A percentile compares a stretch with the other conserved stretches of the same genome.
phyloP scores from a whole-genome alignment of 92 coral and sea anemone species.

The Pocillopora grandis region DNA sequence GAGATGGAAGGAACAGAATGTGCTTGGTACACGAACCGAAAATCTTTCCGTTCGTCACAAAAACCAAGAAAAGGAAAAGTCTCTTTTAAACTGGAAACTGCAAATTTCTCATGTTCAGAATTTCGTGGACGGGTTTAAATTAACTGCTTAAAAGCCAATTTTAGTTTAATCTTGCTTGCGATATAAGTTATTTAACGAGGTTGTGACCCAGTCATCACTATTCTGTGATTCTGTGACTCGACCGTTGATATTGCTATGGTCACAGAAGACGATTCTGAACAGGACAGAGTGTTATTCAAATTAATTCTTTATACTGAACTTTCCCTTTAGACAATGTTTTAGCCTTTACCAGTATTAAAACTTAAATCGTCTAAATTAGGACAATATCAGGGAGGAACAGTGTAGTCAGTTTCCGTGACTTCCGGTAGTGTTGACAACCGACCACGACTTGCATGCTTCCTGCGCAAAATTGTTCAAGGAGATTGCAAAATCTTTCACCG shows the following conservation, averaged over 20 bases:
- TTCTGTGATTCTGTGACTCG: no score
- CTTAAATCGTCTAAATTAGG: no score
- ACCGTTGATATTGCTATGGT: no score
- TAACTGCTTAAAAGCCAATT: conserved; percentile 3
- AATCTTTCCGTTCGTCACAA: no score
- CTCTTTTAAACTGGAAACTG: neutral
- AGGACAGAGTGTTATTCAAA: no score
- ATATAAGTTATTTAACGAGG: neutral
- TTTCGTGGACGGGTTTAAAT: conserved; percentile 12
- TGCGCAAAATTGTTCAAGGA: neutral
- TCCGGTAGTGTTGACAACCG: neutral
- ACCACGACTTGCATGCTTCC: neutral
- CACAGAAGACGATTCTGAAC: no score
- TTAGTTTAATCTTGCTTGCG: neutral
- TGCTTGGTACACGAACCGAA: no score
- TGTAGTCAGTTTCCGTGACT: conserved; percentile 4
- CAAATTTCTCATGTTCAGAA: neutral
- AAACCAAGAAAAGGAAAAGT: neutral
- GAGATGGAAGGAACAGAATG: no score
- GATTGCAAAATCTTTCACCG: neutral
- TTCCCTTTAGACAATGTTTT: no score
- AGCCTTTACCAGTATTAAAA: no score
- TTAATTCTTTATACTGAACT: no score
- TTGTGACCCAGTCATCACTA: neutral
- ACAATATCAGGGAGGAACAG: no score